phyloP scores from a whole-genome alignment of 2,888 invertebrate genomes.

The Lithophane socia region DNA sequence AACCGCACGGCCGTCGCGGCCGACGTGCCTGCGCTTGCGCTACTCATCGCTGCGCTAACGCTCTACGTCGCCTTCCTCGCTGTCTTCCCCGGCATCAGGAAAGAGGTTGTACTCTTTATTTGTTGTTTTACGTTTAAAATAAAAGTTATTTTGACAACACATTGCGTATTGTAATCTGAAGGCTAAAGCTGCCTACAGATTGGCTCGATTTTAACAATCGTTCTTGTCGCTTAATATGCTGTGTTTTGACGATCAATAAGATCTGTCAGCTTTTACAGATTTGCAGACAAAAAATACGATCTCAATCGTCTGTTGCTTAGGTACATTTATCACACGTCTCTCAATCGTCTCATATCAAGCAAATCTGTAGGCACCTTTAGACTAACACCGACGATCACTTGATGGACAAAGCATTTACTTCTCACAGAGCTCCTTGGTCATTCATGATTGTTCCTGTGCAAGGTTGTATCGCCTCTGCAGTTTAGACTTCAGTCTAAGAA shows the following conservation, averaged over 20 bases:
- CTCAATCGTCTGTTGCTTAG: background rate
- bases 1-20: conserved; percentile 98
- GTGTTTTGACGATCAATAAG: background rate
- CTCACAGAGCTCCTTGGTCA: background rate
- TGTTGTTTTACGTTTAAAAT: background rate
- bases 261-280: background rate
- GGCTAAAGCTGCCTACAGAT: background rate
- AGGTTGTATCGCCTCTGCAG: background rate
- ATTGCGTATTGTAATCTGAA: background rate
- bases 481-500: conserved; percentile 11
- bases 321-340: background rate
- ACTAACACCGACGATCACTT: background rate
- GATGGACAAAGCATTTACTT: background rate
- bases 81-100: conserved; percentile 98
- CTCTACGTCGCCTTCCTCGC: conserved; percentile 98
- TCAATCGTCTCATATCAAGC: background rate
- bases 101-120: conserved; percentile 92
- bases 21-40: conserved; percentile 96
- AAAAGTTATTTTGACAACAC: background rate
- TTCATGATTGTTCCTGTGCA: background rate
- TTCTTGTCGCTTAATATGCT: background rate
- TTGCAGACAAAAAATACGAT: background rate
- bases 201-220: background rate
- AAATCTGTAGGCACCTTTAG: background rate
- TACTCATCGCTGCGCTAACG: conserved; percentile 96